Conservation (phyloP, 2,113 vertebrate species). For the Lepus europaeus region DNA sequence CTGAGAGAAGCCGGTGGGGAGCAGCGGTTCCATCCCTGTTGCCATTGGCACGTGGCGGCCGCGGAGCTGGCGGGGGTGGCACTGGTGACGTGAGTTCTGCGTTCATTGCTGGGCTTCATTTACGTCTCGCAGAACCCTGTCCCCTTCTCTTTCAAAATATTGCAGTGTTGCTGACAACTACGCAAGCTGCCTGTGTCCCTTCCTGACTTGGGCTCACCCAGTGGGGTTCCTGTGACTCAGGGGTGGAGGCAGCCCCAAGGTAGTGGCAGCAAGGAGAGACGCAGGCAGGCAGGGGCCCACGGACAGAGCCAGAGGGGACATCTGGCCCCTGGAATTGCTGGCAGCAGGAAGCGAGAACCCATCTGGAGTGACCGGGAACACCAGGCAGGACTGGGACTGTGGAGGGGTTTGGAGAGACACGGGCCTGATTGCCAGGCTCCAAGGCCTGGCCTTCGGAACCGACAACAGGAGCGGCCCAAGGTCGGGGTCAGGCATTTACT, state of each 20-base stretch:
- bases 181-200: accelerated
- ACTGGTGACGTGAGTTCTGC: too few species aligned
- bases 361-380: accelerated
- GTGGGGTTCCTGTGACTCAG: background rate
- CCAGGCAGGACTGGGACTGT: background rate
- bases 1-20: accelerated
- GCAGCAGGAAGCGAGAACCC: background rate
- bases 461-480: background rate
- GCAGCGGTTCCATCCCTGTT: accelerated
- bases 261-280: background rate
- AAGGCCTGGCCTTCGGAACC: background rate
- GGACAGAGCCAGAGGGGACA: too few species aligned
- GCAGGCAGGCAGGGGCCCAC: background rate
- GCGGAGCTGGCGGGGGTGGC: too few species aligned
- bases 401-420: background rate
- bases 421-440: accelerated
- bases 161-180: accelerated
- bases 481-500: accelerated
- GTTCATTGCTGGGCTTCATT: background rate
- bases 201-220: accelerated
- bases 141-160: background rate
- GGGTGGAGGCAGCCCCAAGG: background rate
- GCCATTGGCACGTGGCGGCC: accelerated
- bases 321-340: too few species aligned
- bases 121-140: accelerated